Evolutionary conservation across 2,113 vertebrate species (phyloP), one percentile per base, ranked within the genome.

Genomic region (Hirundichthys speculiger): DNA sequence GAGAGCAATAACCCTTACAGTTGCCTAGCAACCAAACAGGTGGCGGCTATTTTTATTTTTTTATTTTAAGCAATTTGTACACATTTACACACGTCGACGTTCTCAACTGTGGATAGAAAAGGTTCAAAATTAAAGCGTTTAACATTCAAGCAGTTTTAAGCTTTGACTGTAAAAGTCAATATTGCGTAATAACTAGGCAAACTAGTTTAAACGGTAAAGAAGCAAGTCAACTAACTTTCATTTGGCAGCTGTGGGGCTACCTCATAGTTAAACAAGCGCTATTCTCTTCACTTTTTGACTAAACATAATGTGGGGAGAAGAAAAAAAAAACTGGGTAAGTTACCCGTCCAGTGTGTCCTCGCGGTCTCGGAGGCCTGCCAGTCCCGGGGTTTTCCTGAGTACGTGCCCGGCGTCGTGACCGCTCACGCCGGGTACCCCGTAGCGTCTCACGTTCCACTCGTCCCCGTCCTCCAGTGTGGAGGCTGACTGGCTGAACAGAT

Each of bases 401-500:
- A 61, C 25, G 14, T 48, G 62, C 39, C 51, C 77, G 48, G 43
- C 11, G 63, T 72, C 77, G 49, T 42, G 82, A 47, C 64, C 22
- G 81, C 58, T 62, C 54, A 46, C 51, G 16, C 13, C 63, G 51
- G 50, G 21, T 50, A 15, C 5, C 11, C 34, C 57, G 49, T 22
- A 72, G 1, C 67, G 51, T 2, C 16, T 69, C 52, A 52, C 70
- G 13, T 2, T 12, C 82, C 69, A 58, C 40, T 54, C 59, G 48
- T 71, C 75, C 3, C 64, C 27, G 24, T 85, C 73, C 73, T 95
- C 94, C 65, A 90, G 71, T n/a, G 92, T 92, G 57, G 91, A 90
- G 39, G 91, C 93, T 22, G 95, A 91, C 63, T 96, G 94, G 53
- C 86, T 93, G 73, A 94, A 92, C 16, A 92, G 92, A 41, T 95